phyloP scores from a whole-genome alignment of 2,888 invertebrate genomes.

The Branchinecta sandiegonensis region DNA sequence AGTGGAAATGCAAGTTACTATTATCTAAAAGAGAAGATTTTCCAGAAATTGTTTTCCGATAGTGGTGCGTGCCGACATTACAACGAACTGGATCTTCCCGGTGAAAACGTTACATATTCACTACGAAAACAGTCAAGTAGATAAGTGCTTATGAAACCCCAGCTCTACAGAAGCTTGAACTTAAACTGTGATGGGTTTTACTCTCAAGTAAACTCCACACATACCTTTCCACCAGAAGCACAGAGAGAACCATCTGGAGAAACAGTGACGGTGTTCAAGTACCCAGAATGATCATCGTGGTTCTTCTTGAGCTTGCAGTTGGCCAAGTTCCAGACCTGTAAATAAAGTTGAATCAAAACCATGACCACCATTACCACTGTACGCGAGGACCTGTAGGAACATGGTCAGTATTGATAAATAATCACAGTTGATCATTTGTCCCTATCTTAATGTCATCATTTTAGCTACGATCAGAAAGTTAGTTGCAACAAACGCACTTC shows the following conservation, averaged over 20 bases:
- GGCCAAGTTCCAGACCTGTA: slow-evolving; percentile 88
- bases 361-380: slow-evolving; percentile 14
- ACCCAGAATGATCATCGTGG: slow-evolving; percentile 91
- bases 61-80: no score
- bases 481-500: no score
- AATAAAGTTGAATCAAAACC: slow-evolving; percentile 27
- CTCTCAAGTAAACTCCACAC: neutral
- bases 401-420: slow-evolving; percentile 17
- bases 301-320: slow-evolving; percentile 98
- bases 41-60: no score
- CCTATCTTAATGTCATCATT: slow-evolving; percentile 18
- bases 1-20: no score
- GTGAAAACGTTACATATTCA: no score
- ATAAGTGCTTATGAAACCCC: no score
- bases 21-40: no score
- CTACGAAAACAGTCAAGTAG: no score
- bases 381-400: no score
- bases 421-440: slow-evolving; percentile 18
- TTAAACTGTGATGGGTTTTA: no score
- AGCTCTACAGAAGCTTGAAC: no score
- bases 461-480: neutral
- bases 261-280: slow-evolving; percentile 95
- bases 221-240: slow-evolving; percentile 91
- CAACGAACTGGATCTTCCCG: no score
- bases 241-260: slow-evolving; percentile 98